Evolutionary conservation across 1,140 invertebrate genomes (phyloP).

Genomic region (Diorhabda sublineata): DNA sequence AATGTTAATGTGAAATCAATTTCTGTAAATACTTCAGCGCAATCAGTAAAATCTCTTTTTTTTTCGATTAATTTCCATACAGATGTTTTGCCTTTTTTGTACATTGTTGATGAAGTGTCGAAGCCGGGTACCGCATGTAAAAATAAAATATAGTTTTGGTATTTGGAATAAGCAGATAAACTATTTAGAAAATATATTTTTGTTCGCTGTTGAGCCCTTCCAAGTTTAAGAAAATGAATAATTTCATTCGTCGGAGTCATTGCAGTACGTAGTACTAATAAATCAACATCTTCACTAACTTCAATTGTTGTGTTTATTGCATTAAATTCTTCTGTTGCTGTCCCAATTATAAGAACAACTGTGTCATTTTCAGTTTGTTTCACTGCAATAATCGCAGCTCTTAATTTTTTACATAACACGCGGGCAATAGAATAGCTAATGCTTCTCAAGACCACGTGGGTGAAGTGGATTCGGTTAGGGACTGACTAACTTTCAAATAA

Average conservation of each 20-base stretch:
- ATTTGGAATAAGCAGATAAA: slow-evolving; percentile 23
- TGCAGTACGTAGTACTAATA: no score
- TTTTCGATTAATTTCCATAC: slow-evolving; percentile 41
- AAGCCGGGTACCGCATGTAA: slow-evolving; percentile 24
- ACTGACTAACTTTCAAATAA: background rate
- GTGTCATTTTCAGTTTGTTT: no score
- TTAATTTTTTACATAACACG: no score
- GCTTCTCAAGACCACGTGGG: background rate
- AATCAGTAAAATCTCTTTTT: slow-evolving; percentile 22
- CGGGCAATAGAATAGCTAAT: no score
- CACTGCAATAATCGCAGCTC: no score
- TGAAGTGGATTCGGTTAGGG: background rate
- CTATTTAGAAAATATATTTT: slow-evolving; percentile 19
- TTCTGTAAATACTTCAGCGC: background rate
- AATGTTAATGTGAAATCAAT: background rate
- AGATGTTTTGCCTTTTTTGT: slow-evolving; percentile 36
- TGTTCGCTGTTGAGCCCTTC: slow-evolving; percentile 21
- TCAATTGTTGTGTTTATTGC: no score
- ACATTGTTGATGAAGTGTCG: slow-evolving; percentile 39
- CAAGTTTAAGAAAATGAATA: slow-evolving; percentile 13
- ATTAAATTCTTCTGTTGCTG: no score
- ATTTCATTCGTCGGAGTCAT: no score
- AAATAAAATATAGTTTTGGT: slow-evolving; percentile 24
- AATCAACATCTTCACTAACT: no score
- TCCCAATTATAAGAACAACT: no score